Base-by-base conservation (phyloP, 2,113 vertebrate species). In the Lophius piscatorius region DNA sequence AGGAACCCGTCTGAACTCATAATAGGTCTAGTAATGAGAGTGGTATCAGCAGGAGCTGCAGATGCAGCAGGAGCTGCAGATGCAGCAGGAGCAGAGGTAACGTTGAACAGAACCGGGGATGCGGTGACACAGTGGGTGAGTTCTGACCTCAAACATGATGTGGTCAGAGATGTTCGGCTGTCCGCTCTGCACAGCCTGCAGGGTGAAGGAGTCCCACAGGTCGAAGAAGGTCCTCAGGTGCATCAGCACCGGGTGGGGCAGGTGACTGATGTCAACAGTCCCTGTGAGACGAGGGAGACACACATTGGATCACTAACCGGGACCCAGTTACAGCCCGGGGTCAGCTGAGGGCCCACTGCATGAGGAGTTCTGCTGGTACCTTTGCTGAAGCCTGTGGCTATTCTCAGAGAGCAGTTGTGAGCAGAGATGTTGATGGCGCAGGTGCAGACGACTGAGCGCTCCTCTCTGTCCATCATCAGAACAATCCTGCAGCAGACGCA, bases 211-310 rank as follows among this genome's bases (percentile, higher is more conserved):
- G 86, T 94, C 94, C 91, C 92, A 96, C 48, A 94, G 82, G 64
- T 98, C 94, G 76, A 99, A 98, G 88, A 98, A 98, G 14, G 91
- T 86, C 76, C 92, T 91, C 61, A 99, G 92, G 73, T 97, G 94
- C 58, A 94, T 93, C 52, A 98, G 89, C 0, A 97, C 86, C 3
- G 93, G 92, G 79, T 97, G 96, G 6, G 95, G 94, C 51, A 97
- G 87, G 50, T 92, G 93, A 16, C 66, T 91, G n/a, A 94, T 92
- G 50, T 93, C 94, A 54, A 94, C 90, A 12, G 91, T 92, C 70
- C 95, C 97, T 98, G 83, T 60, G 24, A 31, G 9, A 17, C 6
- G 5, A 36, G 17, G 11, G 12, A 22, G 12, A 4, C 12, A n/a
- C 11, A n/a, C 44, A 18, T 17, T 35, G 20, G 31, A n/a, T n/a